Evolutionary conservation across 2,113 vertebrate species (phyloP), one percentile per base, ranked within the genome.

Genomic region (Sinosuthora webbiana): DNA sequence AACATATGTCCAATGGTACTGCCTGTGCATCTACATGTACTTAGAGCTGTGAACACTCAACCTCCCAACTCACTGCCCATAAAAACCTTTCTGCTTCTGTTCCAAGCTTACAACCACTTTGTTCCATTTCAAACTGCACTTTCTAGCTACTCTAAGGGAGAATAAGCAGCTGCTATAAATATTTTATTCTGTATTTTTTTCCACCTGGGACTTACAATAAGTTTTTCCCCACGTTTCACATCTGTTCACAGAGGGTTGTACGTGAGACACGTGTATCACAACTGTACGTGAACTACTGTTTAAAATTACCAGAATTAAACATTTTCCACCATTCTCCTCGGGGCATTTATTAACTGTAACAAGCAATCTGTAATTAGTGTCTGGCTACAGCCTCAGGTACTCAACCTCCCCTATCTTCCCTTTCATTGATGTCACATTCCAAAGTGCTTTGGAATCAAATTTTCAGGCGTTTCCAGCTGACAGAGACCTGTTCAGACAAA

Each of bases 201-300:
- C 42, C 63, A 56, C 9, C 22, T 83, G 49, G 24, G 75, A 77
- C 74, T 80, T 59, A 57, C 25, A 83, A 31, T 23, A 19, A 9
- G 8, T 64, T 95, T 62, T 71, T 11, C 25, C 68, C 42, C 14
- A 15, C 15, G 37, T 37, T 82, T 73, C 49, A 49, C 23, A 62
- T 73, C 70, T 73, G 37, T 57, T 90, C 64, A 31, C 47, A 47
- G 13, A 50, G 27, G 16, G 69, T 41, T 23, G 14, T 15, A 80
- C 4, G 11, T 8, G 15, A 69, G 69, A 62, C 8, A 63, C 1
- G 3, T 1, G 3, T 9, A 47, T 2, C 8, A 13, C 0, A 6
- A 37, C 1, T 52, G 28, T 50, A 55, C 19, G 6, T 3, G 69
- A 55, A 14, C 30, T 42, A 8, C 4, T 70, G 71, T 65, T 90